Evolutionary conservation across 2,888 invertebrate genomes (phyloP).

Genomic region (Himalopsyche anomala): DNA sequence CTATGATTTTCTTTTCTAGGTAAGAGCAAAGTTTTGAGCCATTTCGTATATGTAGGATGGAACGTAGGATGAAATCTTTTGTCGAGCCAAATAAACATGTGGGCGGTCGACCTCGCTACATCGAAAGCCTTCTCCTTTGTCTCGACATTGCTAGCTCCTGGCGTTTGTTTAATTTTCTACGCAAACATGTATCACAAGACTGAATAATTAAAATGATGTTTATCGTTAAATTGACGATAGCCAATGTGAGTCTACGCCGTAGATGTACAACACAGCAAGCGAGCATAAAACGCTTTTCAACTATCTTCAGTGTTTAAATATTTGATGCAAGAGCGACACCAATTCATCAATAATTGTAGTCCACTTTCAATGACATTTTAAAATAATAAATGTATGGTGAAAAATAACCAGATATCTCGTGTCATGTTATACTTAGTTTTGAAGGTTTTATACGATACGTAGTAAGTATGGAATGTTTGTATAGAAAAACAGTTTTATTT

Average conservation of each 20-base stretch:
- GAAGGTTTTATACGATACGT: no score
- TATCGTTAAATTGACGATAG: conserved; percentile 15
- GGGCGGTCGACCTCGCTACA: conserved; percentile 16
- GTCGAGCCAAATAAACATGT: conserved; percentile 23
- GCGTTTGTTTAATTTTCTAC: conserved; percentile 35
- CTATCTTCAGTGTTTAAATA: no score
- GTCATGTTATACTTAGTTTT: no score
- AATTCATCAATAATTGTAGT: no score
- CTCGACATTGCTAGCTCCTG: conserved; percentile 17
- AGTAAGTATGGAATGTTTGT: no score
- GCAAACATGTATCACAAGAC: conserved; percentile 32
- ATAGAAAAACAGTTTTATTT: no score
- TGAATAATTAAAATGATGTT: conserved; percentile 40
- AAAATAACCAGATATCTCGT: no score
- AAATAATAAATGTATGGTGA: no score
- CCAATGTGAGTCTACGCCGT: neutral
- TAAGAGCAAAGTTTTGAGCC: neutral
- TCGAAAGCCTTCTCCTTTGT: conserved; percentile 35
- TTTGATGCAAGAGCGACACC: no score
- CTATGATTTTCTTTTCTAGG: neutral
- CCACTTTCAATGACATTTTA: no score
- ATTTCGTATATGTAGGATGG: conserved; percentile 18
- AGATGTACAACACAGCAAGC: no score
- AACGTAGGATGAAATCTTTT: conserved; percentile 29
- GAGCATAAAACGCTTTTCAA: no score